phyloP scores from a whole-genome alignment of 2,888 invertebrate genomes.

The Drosophila gaucha region DNA sequence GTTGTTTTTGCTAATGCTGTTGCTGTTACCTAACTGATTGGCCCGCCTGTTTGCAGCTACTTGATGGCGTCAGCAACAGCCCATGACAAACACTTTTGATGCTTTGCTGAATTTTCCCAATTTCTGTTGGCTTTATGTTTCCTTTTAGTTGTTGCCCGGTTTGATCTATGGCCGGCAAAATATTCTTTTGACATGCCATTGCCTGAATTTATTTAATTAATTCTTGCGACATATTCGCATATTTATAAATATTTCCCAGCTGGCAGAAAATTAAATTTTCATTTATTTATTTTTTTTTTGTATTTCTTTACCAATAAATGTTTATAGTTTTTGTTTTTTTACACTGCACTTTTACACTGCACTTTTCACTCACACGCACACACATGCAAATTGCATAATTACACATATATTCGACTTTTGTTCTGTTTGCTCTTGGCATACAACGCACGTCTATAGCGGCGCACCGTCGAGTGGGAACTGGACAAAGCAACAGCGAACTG shows the following conservation, averaged over 20 bases:
- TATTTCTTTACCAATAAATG: conserved; percentile 21
- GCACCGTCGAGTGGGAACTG: conserved; percentile 72
- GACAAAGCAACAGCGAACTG: conserved; percentile 45
- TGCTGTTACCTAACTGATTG: conserved; percentile 30
- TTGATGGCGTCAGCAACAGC: conserved; percentile 65
- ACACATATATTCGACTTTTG: background rate
- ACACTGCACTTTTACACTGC: conserved; percentile 19
- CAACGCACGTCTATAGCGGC: conserved; percentile 60
- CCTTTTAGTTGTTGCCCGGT: conserved; percentile 15
- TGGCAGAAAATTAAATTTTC: conserved; percentile 41
- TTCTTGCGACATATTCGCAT: conserved; percentile 39
- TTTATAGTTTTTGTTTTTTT: conserved; percentile 17
- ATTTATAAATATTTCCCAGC: conserved; percentile 30
- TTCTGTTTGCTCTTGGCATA: background rate
- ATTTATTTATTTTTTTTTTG: conserved; percentile 1
- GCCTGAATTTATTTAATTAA: conserved; percentile 61
- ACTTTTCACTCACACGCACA: conserved; percentile 15
- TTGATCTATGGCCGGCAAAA: conserved; percentile 64
- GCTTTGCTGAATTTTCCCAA: conserved; percentile 20
- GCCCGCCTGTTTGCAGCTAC: conserved; percentile 22
- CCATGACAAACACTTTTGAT: conserved; percentile 69
- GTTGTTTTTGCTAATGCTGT: conserved; percentile 12
- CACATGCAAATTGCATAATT: conserved; percentile 45
- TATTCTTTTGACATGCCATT: conserved; percentile 55
- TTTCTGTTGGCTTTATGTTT: conserved; percentile 28